phyloP scores from a whole-genome alignment of 2,113 vertebrate genomes.

The Coreoperca whiteheadi region DNA sequence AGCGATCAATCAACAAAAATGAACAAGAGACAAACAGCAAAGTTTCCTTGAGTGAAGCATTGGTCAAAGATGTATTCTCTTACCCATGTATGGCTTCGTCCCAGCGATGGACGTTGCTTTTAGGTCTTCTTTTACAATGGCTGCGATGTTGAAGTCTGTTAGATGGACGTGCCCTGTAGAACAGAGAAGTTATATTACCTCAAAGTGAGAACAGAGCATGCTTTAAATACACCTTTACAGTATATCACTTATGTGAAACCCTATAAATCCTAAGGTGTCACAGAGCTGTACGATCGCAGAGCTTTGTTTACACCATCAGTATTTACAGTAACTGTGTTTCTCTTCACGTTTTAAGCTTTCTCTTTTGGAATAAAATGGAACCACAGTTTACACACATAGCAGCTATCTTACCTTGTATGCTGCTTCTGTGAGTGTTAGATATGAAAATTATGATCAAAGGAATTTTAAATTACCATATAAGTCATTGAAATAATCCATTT shows the following conservation, averaged over 20 bases:
- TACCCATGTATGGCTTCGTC: slow-evolving; percentile 99
- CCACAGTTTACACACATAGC: background rate
- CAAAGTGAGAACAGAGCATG: background rate
- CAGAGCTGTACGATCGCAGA: background rate
- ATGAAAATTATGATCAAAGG: slow-evolving; percentile 10
- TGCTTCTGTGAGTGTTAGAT: background rate
- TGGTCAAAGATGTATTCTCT: slow-evolving; percentile 16
- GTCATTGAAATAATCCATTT: background rate
- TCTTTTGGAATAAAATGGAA: background rate
- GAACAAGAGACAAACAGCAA: background rate
- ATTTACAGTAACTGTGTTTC: background rate
- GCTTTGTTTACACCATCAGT: background rate
- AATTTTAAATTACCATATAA: background rate
- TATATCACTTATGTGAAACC: background rate
- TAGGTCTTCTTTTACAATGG: slow-evolving; percentile 88
- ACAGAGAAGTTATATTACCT: slow-evolving; percentile 12
- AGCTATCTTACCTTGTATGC: background rate
- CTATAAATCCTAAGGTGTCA: background rate
- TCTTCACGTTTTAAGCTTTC: background rate
- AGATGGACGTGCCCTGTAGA: slow-evolving; percentile 93
- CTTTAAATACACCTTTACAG: background rate
- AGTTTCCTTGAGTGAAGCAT: background rate
- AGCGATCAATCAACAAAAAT: background rate
- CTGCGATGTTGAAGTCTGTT: slow-evolving; percentile 97
- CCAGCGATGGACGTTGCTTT: slow-evolving; percentile 92